Evolutionary conservation across 2,888 invertebrate genomes (phyloP), one percentile per base, ranked within the genome.

Genomic region (Oxycera nigricornis): DNA sequence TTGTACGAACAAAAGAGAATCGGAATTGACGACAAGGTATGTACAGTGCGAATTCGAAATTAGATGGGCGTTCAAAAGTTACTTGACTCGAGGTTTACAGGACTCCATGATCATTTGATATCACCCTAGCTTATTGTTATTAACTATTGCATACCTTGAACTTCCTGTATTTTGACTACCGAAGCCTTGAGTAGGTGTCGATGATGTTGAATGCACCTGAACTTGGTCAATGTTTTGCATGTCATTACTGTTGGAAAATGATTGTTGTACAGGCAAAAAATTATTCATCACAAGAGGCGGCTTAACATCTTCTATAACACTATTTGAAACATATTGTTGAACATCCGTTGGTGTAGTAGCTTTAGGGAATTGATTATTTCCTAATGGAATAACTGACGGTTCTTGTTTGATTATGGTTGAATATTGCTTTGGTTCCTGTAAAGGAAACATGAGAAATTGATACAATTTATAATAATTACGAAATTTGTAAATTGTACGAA

Each of bases 391-490:
- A 26, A 65, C 67, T 46, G 72, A 46, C 28, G 50, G 22, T 28
- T 72, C 72, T 55, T 70, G 70, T 24, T 70, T 70, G 14, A 70
- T 52, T n/a, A 70, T 55, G 41, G 9, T 39, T 22, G 70, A 20
- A 70, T 70, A 70, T 55, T 70, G 70, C 55, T 70, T 70, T 52
- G 70, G 70, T 52, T 70, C 70, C 70, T 70, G 55, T 59, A 7
- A 24, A 55, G 2, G 22, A 1, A 31, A 61, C n/a, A n/a, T 50
- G 46, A 30, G 35, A 68, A 67, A 28, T 22, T 31, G 61, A 24
- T 55, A 9, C 39, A 39, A 1, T 39, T 39, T 39, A 9, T 39
- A 14, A 39, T 39, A 39, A 7, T 39, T 7, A 39, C 39, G 39
- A n/a, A n/a, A 9, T n/a, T 1, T n/a, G 4, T 50, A n/a, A n/a